Evolutionary conservation across 2,113 vertebrate species (phyloP).

Genomic region (Capreolus pygargus): DNA sequence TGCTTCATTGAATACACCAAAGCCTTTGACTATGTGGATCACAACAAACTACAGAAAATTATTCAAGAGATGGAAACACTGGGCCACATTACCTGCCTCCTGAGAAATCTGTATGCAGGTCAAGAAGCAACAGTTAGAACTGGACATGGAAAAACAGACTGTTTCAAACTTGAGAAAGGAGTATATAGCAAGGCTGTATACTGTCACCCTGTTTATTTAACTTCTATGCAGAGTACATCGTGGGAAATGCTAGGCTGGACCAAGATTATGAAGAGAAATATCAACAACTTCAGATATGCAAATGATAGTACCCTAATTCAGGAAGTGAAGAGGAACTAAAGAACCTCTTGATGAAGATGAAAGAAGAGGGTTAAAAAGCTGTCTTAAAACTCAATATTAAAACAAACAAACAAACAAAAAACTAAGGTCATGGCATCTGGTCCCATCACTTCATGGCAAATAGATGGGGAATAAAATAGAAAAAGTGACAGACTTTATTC

Average conservation of each 20-base stretch:
- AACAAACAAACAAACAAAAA: background rate
- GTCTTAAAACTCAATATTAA: background rate
- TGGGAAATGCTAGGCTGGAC: background rate
- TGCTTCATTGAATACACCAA: background rate
- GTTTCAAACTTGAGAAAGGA: background rate
- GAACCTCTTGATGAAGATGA: background rate
- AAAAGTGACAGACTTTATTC: background rate
- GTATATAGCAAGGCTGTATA: background rate
- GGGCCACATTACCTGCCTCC: background rate
- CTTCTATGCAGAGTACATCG: background rate
- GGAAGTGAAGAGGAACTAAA: background rate
- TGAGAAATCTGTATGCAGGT: background rate
- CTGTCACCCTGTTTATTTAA: background rate
- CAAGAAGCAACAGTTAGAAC: background rate
- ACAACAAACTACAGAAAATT: background rate
- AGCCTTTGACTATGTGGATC: background rate
- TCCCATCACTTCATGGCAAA: background rate
- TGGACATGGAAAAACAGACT: background rate
- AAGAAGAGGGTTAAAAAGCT: background rate
- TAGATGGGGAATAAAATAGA: background rate
- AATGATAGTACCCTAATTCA: background rate
- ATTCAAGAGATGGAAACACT: background rate
- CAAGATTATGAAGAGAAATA: background rate
- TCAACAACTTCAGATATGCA: background rate
- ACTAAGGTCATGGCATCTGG: background rate